Evolutionary conservation across 2,113 vertebrate species (phyloP), one percentile per base, ranked within the genome.

Genomic region (Barnardius zonarius): DNA sequence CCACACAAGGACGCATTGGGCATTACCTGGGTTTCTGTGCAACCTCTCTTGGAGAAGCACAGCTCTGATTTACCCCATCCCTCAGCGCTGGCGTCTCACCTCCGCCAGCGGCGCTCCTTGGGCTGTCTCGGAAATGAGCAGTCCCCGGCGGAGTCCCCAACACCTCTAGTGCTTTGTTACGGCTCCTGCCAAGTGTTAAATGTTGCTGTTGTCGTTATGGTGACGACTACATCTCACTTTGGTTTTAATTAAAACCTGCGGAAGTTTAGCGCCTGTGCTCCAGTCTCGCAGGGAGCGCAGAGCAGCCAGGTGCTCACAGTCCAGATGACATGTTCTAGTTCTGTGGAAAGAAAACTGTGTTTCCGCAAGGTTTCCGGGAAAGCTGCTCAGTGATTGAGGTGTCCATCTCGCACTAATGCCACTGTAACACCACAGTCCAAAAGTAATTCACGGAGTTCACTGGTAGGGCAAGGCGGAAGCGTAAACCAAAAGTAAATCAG

Each of bases 111-210:
- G 83, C 0, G 0, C 39, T 88, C 67, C 54, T 35, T 64, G 43
- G 27, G 39, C 66, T 80, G 63, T 90, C 75, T 94, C 13, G 17
- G 95, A 94, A 96, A 91, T 15, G 33, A 96, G 64, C 88, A 87
- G 18, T 25, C 76, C 89, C 43, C 46, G 2, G 31, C 0, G 13
- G 82, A 77, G 90, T 85, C 90, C 72, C 68, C 68, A 81, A 64
- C 96, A 94, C 94, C 85, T 95, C 83, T 30, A 11, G 68, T 7
- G 72, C 88, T 93, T 94, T 90, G 79, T 86, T 86, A 67, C 4
- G 0, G 69, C 76, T 90, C 86, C 52, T 83, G 85, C 95, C 92
- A 96, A 96, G 79, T 83, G 74, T 72, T 49, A 86, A 70, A 64
- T 70, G 51, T 92, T 92, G 87, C 82, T 91, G 55, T 15, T 84